Evolutionary conservation across 2,113 vertebrate species (phyloP).

Genomic region (Galbula dea): DNA sequence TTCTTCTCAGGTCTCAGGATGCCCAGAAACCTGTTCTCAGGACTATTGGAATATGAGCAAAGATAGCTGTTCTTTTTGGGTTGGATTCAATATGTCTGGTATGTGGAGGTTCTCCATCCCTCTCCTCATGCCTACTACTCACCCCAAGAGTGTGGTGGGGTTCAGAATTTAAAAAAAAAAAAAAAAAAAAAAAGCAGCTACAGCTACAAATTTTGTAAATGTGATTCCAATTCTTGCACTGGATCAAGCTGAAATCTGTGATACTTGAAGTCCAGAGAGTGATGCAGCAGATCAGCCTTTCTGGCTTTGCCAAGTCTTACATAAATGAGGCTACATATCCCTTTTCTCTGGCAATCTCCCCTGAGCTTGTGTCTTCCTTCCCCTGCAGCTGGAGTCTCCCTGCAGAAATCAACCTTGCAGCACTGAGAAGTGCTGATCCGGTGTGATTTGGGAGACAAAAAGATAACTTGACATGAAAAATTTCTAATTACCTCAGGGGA

Average conservation of each 20-base stretch:
- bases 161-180: not conserved
- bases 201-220: not conserved
- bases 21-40: not conserved
- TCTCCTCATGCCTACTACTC: not conserved
- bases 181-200: not conserved
- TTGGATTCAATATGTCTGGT: not conserved
- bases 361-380: not conserved
- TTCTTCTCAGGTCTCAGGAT: not conserved
- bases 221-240: not conserved
- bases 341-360: not conserved
- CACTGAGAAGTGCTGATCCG: slow-evolving; percentile 10
- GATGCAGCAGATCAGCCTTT: not conserved
- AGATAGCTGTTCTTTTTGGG: not conserved
- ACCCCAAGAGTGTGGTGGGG: not conserved
- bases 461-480: slow-evolving; percentile 43
- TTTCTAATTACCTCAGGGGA: slow-evolving; percentile 14
- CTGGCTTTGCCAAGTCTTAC: not conserved
- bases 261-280: not conserved
- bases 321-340: not conserved
- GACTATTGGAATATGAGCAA: not conserved
- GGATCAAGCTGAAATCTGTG: not conserved
- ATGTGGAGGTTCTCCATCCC: not conserved
- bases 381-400: not conserved
- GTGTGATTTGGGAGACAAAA: not conserved
- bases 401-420: not conserved